Conservation (phyloP, 1,140 invertebrate genomes). For the Zaprionus vittiger region DNA sequence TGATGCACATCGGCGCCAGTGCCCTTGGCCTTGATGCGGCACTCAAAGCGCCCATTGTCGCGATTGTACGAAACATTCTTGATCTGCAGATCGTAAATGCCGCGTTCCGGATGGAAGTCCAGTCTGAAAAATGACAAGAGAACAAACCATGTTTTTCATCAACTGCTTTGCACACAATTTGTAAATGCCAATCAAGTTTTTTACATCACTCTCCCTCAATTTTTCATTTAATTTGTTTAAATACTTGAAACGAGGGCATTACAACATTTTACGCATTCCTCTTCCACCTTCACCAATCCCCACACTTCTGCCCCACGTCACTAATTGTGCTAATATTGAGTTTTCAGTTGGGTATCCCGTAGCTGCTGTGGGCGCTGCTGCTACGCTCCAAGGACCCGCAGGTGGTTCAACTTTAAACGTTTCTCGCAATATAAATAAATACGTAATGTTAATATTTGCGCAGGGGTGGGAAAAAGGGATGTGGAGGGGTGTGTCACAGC, state of each 20-base stretch:
- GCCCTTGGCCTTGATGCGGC: conserved; percentile 92
- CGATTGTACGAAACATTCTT: conserved; percentile 93
- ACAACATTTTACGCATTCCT: neutral
- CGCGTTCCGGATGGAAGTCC: conserved; percentile 90
- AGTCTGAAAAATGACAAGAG: conserved; percentile 85
- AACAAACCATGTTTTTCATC: neutral
- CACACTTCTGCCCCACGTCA: conserved; percentile 16
- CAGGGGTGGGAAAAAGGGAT: neutral
- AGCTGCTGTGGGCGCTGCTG: conserved; percentile 21
- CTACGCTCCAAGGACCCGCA: conserved; percentile 52
- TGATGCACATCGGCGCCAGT: conserved; percentile 93
- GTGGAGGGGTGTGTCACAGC: conserved; percentile 31
- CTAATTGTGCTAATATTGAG: conserved; percentile 80
- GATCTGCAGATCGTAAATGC: conserved; percentile 94
- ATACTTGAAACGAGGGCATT: conserved; percentile 22
- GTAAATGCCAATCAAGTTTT: neutral
- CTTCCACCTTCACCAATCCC: neutral
- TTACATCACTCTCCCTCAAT: conserved; percentile 7
- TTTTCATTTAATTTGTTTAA: conserved; percentile 72
- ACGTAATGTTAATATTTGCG: conserved; percentile 75
- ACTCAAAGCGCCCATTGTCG: conserved; percentile 96
- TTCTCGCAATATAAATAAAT: conserved; percentile 77
- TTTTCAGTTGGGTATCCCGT: conserved; percentile 47
- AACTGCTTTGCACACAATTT: conserved; percentile 10
- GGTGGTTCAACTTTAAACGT: conserved; percentile 77